These are phyloP conservation scores for Tryphoninae sp. DNA, from an alignment of 2,888 invertebrate species.

Conservation along the genomic window DNA sequence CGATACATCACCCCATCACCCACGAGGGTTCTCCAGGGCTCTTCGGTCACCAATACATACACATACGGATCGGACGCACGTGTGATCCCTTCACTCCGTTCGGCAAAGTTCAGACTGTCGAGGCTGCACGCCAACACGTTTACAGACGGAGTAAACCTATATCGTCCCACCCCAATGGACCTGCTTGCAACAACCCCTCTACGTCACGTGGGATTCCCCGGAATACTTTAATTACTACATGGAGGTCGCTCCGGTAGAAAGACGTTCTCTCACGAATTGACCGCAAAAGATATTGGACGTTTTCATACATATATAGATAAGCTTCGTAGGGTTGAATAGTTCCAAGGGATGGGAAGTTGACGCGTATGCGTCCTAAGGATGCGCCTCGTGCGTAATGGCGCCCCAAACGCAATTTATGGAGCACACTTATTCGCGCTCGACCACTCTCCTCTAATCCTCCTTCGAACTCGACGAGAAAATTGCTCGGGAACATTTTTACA, in stretches of 20 bases:
- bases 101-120: constrained; percentile 58
- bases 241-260: constrained; percentile 42
- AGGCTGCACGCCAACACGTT: background rate
- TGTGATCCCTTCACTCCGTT: constrained; percentile 23
- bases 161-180: constrained; percentile 55
- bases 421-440: constrained; percentile 41
- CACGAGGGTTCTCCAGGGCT: constrained; percentile 64
- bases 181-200: constrained; percentile 57
- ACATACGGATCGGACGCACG: constrained; percentile 22
- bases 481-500: constrained; percentile 27
- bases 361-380: constrained; percentile 42
- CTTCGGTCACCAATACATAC: constrained; percentile 28
- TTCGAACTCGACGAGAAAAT: constrained; percentile 43
- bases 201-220: constrained; percentile 54
- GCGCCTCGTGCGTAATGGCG: constrained; percentile 51
- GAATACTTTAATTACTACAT: constrained; percentile 71
- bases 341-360: background rate
- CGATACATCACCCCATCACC: constrained; percentile 78
- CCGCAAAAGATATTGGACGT: constrained; percentile 66
- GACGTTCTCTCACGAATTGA: constrained; percentile 54
- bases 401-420: constrained; percentile 58
- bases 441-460: constrained; percentile 22
- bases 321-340: constrained; percentile 29
- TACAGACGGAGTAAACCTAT: constrained; percentile 32
- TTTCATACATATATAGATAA: constrained; percentile 15